Evolutionary conservation across 1,140 invertebrate species (phyloP).

Genomic region (Propsilocerus akamusi): DNA sequence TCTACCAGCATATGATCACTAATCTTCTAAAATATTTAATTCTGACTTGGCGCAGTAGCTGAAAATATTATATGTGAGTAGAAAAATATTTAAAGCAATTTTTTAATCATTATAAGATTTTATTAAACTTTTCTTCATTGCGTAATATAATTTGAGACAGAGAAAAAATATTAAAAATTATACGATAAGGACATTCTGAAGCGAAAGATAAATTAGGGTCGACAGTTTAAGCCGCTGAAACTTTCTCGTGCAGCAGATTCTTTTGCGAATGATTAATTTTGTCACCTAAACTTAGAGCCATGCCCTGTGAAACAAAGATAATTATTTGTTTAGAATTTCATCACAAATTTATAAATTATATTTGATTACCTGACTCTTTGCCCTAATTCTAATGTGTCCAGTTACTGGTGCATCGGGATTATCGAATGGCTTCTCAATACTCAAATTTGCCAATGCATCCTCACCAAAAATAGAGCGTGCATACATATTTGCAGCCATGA

Average conservation of each 20-base stretch:
- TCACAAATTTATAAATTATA: conserved; percentile 2
- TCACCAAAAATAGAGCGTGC: conserved; percentile 98
- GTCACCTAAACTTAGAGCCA: conserved; percentile 90
- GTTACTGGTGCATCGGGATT: conserved; percentile 75
- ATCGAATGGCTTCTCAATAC: conserved; percentile 87
- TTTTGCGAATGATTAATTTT: conserved; percentile 92
- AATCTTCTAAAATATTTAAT: background rate
- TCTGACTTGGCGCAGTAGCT: background rate
- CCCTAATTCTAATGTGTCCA: conserved; percentile 91
- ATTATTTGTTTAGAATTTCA: conserved; percentile 4
- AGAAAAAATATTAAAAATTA: background rate
- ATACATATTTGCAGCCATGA: conserved; percentile 99
- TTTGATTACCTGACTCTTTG: conserved; percentile 77
- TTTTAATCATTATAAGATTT: background rate
- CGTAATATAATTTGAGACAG: background rate
- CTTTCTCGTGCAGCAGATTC: conserved; percentile 32
- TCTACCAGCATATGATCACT: background rate
- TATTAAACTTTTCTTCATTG: background rate
- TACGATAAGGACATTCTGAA: background rate
- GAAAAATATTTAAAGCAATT: background rate
- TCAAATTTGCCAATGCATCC: conserved; percentile 95
- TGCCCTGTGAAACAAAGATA: conserved; percentile 65
- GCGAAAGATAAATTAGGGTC: background rate
- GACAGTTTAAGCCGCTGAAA: conserved; percentile 33
- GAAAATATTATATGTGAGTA: background rate